Evolutionary conservation across 2,888 invertebrate genomes (phyloP).

Genomic region (Caenorhabditis macrosperma): DNA sequence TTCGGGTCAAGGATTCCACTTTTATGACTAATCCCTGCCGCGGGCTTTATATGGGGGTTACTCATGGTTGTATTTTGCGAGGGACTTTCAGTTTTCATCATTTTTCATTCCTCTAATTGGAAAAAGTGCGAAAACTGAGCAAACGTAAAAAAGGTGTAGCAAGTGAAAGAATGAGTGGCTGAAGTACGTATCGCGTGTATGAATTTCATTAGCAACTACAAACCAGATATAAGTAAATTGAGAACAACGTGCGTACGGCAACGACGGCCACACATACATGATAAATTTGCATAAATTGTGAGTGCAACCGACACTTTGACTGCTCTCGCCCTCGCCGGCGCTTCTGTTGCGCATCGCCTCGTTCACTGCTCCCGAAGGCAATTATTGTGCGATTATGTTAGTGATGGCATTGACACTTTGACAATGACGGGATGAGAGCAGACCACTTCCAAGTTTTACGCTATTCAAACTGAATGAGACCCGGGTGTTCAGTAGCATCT

Average conservation of each 20-base stretch:
- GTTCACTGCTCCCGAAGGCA: slow-evolving; percentile 14
- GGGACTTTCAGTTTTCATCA: background rate
- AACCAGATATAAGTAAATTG: slow-evolving; percentile 43
- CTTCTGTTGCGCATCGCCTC: slow-evolving; percentile 1
- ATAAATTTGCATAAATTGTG: slow-evolving; percentile 45
- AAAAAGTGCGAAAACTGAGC: background rate
- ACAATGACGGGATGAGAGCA: slow-evolving; percentile 19
- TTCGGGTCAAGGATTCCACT: slow-evolving; percentile 47
- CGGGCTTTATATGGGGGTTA: slow-evolving; percentile 8
- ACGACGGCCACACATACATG: slow-evolving; percentile 13
- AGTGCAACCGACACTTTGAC: slow-evolving; percentile 51
- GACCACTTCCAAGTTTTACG: background rate
- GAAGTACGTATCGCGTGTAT: slow-evolving; percentile 20
- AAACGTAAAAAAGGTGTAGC: background rate
- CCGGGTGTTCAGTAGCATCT: too few relatives aligned
- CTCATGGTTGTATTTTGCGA: background rate
- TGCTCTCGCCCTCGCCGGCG: slow-evolving; percentile 22
- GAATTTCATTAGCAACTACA: slow-evolving; percentile 48
- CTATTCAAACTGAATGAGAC: background rate
- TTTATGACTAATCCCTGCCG: slow-evolving; percentile 31
- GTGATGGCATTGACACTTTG: slow-evolving; percentile 24
- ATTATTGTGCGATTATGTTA: slow-evolving; percentile 49
- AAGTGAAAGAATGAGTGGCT: slow-evolving; percentile 10
- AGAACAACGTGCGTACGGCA: slow-evolving; percentile 33
- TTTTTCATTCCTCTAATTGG: background rate